Evolutionary conservation across 2,888 invertebrate species (phyloP).

Genomic region (Parelbella ahira): DNA sequence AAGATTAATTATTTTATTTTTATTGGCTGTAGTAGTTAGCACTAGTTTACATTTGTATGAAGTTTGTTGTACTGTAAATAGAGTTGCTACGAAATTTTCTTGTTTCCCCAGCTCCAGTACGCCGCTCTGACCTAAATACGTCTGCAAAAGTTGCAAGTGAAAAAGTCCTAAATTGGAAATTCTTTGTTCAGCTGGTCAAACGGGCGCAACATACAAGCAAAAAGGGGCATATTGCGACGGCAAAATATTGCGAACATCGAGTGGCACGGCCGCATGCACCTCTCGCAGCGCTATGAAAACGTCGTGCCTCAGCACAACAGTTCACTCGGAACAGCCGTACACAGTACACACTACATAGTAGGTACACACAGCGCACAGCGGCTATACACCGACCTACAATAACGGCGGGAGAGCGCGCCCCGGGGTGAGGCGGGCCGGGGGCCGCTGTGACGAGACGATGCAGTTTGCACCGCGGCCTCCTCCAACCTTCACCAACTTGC

Average conservation of each 20-base stretch:
- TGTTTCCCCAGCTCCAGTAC: conserved; percentile 3
- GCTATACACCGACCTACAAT: conserved; percentile 51
- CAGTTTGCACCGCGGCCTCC: conserved; percentile 79
- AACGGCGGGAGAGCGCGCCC: conserved; percentile 48
- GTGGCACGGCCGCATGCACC: conserved; percentile 48
- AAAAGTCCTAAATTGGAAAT: conserved; percentile 29
- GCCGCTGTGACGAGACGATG: conserved; percentile 73
- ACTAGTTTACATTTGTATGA: no score
- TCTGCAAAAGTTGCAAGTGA: conserved; percentile 24
- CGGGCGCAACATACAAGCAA: conserved; percentile 39
- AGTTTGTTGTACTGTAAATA: neutral
- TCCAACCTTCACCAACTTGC: conserved; percentile 78
- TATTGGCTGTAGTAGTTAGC: no score
- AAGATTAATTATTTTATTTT: no score
- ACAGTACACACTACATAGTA: conserved; percentile 27
- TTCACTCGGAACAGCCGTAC: conserved; percentile 67
- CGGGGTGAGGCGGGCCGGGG: conserved; percentile 43
- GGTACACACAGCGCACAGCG: conserved; percentile 26
- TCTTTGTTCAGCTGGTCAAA: conserved; percentile 41
- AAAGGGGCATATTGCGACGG: conserved; percentile 45
- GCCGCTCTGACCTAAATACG: conserved; percentile 20
- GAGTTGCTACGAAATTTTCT: neutral
- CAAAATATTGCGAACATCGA: conserved; percentile 58
- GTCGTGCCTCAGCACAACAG: conserved; percentile 70
- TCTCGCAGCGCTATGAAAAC: conserved; percentile 62